Evolutionary conservation across 2,797 vertebrate species (phyloP), one percentile per base, ranked within the genome.

Genomic region (Coracias cyanogaster): DNA sequence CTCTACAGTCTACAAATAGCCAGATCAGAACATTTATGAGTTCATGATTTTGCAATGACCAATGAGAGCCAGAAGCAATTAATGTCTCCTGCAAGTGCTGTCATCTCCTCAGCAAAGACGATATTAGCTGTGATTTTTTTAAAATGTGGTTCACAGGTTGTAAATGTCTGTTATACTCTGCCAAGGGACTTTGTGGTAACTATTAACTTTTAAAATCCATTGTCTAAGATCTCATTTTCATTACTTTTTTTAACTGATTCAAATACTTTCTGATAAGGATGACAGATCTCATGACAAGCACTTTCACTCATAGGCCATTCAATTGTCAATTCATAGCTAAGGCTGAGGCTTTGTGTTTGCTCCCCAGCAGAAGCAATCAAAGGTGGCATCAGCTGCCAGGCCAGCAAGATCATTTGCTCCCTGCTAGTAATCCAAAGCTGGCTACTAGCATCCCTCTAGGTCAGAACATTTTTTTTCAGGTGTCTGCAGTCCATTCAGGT

Each of bases 91-190:
- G 70, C 18, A 93, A 94, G 94, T n/a, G 67, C 77, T 95, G 82
- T 62, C 86, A 82, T 91, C 77, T 82, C 72, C 81, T 84, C 71
- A 72, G 39, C 86, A 54, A 86, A 91, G 89, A 33, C 77, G 83
- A 39, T 85, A 86, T 93, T 81, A 80, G 49, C 77, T 41, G 65
- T 64, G 79, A 94, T 82, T 89, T 95, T 58, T 79, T 72, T 91
- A 91, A 93, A 90, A 90, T 85, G 48, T 80, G 69, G 94, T 91
- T 91, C 49, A 80, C 43, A 37, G 74, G 73, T 83, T 94, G 89
- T 61, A 93, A 92, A 77, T 86, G 81, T 71, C 89, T 92, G 57
- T 60, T 86, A 89, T 73, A 80, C 33, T 96, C 85, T 94, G 91
- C 87, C 91, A 89, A 90, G 73, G 82, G 81, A 73, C 55, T 84